Base-by-base conservation (phyloP, 2,888 invertebrate genomes). In the Ennomos quercinarius region DNA sequence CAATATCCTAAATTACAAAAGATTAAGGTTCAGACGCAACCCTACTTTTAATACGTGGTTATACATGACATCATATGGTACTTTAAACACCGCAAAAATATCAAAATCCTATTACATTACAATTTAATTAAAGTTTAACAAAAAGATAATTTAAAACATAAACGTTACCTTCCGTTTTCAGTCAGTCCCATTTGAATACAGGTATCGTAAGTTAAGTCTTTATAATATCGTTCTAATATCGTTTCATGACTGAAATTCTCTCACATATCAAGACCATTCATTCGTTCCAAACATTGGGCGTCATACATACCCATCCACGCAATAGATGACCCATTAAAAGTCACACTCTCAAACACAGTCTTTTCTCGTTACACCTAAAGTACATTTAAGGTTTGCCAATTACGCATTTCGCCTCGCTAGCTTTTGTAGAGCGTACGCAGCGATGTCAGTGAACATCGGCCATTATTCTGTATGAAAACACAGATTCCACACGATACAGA, bases 261-360 rank as follows among this genome's bases (percentile, higher is more conserved):
- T 6, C 35, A 34, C 38, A 48, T 40, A 48, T 38, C 38, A 41
- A 41, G 44, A 44, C 44, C 48, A 48, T 41, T 47, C 38, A 47
- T 35, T 39, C 37, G 9, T 39, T 34, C 37, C 48, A 38, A 44
- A 39, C 43, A 45, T 53, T 45, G 36, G 43, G 59, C 49, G 39
- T 50, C 17, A 52, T 44, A 42, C 34, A 44, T 34, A 42, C 11
- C 27, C 37, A 43, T 50, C 45, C 56, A 49, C 45, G 49, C 42
- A 57, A 51, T 11, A 57, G 54, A 53, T 11, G 4, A 12, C 35
- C 27, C 47, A 53, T 35, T 46, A 38, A 55, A 9, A 56, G 42
- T 51, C 27, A 27, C 57, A 51, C 46, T 58, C 12, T 38, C 51
- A 57, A 54, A 45, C 67, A 67, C 67, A 67, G 67, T 67, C 67